phyloP scores from a whole-genome alignment of 1,140 invertebrate genomes.

The Drosophila teissieri region DNA sequence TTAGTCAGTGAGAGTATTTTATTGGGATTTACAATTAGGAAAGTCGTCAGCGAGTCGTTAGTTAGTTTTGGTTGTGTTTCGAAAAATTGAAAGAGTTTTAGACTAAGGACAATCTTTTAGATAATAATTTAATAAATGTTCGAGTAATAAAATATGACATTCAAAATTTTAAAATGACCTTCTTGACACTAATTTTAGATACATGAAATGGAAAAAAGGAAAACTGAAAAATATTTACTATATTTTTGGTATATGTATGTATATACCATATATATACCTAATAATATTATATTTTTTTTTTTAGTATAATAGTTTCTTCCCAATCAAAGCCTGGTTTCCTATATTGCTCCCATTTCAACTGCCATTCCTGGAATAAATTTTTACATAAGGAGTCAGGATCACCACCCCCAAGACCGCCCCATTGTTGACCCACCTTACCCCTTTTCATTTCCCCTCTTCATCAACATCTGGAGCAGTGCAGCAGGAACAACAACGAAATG shows the following conservation, averaged over 20 bases:
- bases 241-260: no score
- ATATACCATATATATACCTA: no score
- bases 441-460: not conserved
- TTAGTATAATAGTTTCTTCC: not conserved
- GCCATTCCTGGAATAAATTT: conserved; percentile 21
- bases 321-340: not conserved
- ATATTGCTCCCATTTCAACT: not conserved
- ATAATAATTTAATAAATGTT: no score
- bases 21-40: conserved; percentile 40
- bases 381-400: conserved; percentile 32
- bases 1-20: conserved; percentile 17
- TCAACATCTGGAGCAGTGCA: conserved; percentile 44
- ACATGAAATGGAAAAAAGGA: no score
- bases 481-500: conserved; percentile 36
- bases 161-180: no score
- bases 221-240: no score
- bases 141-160: no score
- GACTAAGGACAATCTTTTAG: no score
- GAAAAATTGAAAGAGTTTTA: not conserved
- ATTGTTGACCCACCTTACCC: conserved; percentile 10
- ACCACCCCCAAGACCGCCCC: conserved; percentile 12
- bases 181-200: no score
- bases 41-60: conserved; percentile 15
- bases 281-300: no score
- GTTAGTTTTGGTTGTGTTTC: not conserved